Evolutionary conservation across 2,113 vertebrate species (phyloP), one percentile per base, ranked within the genome.

Genomic region (Myrmecobius fasciatus): DNA sequence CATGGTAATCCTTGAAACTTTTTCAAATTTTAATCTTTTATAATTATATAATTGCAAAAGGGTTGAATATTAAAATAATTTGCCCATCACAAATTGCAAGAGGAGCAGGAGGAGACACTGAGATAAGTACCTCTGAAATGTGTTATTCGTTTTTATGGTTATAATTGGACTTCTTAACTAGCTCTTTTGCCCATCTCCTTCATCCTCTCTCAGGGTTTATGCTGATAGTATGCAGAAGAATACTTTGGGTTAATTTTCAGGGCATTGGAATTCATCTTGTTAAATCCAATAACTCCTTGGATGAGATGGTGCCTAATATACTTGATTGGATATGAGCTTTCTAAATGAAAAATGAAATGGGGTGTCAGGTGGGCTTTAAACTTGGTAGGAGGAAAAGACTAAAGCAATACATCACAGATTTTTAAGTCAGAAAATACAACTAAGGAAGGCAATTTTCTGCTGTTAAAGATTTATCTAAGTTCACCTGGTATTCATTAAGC

Each of bases 301-400:
- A 93, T 92, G 31, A 94, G 67, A 53, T 91, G 0, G 0, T 48
- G 67, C 2, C 51, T 60, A 93, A 94, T 11, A 94, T 43, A 96
- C 94, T 60, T 83, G 43, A 49, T 93, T 92, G 75, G 52, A 48
- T 89, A 43, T 93, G 28, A 83, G n/a, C 51, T 94, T 96, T 97
- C 95, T 48, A 88, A 92, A 91, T 92, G 25, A 51, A 94, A 95
- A 93, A 95, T 52, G 91, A 94, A 93, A 92, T 95, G 75, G 75
- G 89, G 90, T 94, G 24, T 51, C 51, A 92, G 20, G 26, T 48
- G 36, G 8, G 60, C 93, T 96, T 95, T 96, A 91, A 90, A 53
- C 1, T 25, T 92, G 0, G 25, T 54, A 94, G 43, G 89, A 52
- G 31, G 47, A 95, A 93, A 6, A 0, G 5, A 93, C 12, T 52